A percentile compares a stretch with the other conserved stretches of the same genome.
Conservation (phyloP, 2,888 invertebrate species). For the Synanthedon tipuliformis region DNA sequence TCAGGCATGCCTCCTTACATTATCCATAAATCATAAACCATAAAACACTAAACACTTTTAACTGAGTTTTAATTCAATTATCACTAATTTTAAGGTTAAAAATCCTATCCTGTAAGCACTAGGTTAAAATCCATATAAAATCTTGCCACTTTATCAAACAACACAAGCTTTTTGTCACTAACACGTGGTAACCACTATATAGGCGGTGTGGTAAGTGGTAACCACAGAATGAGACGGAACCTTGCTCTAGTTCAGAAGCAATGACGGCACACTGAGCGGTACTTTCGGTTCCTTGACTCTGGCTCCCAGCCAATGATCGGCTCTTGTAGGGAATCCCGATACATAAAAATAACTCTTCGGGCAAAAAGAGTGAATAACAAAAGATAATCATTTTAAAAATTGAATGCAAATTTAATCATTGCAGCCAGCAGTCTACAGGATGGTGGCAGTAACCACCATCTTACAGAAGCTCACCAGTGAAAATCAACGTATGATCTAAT, state of each 20-base stretch:
- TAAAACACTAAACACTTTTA: not conserved
- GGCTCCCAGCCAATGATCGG: constrained; percentile 20
- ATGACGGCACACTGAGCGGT: not conserved
- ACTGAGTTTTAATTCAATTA: not conserved
- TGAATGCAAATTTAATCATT: too few species aligned
- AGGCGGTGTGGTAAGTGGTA: constrained; percentile 4
- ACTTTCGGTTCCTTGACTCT: constrained; percentile 10
- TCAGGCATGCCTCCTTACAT: constrained; percentile 38
- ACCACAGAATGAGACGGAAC: constrained; percentile 9
- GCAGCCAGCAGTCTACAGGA: too few species aligned
- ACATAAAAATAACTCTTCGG: too few species aligned
- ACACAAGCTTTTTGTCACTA: constrained; percentile 1
- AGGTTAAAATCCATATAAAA: too few species aligned
- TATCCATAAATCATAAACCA: not conserved
- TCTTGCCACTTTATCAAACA: not conserved
- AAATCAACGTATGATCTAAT: too few species aligned
- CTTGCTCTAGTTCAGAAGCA: constrained; percentile 34
- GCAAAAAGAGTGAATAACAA: too few species aligned
- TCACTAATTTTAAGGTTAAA: constrained; percentile 14
- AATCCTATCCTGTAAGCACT: too few species aligned
- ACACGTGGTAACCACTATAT: constrained; percentile 10
- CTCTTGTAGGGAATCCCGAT: constrained; percentile 5
- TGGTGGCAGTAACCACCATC: too few species aligned
- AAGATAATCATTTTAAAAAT: too few species aligned
- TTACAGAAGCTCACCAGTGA: too few species aligned